Base-by-base conservation (phyloP, 2,113 vertebrate species). In the Odontesthes bonariensis region DNA sequence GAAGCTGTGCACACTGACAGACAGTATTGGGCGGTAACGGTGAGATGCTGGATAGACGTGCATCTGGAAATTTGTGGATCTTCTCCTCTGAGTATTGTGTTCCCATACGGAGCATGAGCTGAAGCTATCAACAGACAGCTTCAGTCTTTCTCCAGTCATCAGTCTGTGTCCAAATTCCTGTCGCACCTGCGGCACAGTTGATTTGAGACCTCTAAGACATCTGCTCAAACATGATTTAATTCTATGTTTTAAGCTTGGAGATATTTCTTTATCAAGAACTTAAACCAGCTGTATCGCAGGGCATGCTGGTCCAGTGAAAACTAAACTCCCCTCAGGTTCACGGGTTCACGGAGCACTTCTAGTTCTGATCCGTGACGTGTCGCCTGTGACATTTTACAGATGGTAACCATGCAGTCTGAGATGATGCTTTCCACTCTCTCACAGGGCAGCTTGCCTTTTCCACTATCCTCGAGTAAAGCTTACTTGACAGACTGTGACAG, bases 401-500 rank as follows among this genome's bases (percentile, higher is more conserved):
- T 72, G 75, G 63, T 51, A 59, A 40, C 67, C 13, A 27, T 58
- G 64, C 57, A 40, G 73, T 72, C 35, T 82, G 35, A 35, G 47
- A 77, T 49, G 73, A 72, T 59, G 65, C 79, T 57, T 76, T 69
- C 75, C 53, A 32, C 66, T n/a, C 66, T 67, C 69, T 61, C 64
- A 16, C 61, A 40, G 68, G 61, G 67, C 77, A 14, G 57, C 79
- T 32, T 40, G 53, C 55, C 61, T 60, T 59, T 73, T 49, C 62
- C 73, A 53, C 83, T 27, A 27, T 79, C 72, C 59, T 67, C 1
- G 62, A 81, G 73, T 64, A 31, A 75, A 81, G 81, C 79, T 84
- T 77, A 88, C 70, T 75, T 86, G 89, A 84, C 78, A 75, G 91
- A 73, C 76, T 87, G 87, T 89, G 86, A 87, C 84, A 73, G 10